Conservation (phyloP, 2,888 invertebrate species). For the Orthosia incerta region DNA sequence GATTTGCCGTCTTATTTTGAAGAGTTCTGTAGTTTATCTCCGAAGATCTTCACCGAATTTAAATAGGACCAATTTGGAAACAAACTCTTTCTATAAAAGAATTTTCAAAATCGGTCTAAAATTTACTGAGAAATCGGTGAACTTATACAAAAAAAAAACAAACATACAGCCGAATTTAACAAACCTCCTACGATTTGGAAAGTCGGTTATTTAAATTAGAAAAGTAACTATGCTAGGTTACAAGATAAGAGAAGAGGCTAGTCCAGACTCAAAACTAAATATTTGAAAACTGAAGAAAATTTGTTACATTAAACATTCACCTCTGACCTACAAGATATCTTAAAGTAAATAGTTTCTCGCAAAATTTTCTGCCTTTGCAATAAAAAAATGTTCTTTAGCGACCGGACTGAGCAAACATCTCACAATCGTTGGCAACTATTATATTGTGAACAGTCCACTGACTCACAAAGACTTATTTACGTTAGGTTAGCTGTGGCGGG, state of each 20-base stretch:
- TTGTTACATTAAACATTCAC: conserved; percentile 7
- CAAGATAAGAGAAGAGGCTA: neutral
- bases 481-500: conserved; percentile 2
- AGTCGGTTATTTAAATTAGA: neutral
- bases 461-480: conserved; percentile 31
- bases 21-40: too few species aligned
- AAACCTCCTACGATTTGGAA: too few species aligned
- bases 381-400: conserved; percentile 20
- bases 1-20: too few species aligned
- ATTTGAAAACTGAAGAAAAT: conserved; percentile 13
- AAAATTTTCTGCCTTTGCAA: conserved; percentile 32
- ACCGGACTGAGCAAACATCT: conserved; percentile 17
- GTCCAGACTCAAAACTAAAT: neutral
- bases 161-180: too few species aligned
- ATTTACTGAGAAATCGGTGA: too few species aligned
- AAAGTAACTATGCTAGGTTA: neutral
- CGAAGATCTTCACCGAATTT: too few species aligned
- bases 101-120: too few species aligned
- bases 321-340: conserved; percentile 13
- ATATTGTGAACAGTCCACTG: conserved; percentile 10
- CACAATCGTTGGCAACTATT: conserved; percentile 8
- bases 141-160: too few species aligned
- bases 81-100: too few species aligned
- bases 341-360: conserved; percentile 28
- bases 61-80: too few species aligned